Evolutionary conservation across 2,888 invertebrate species (phyloP), one percentile per base, ranked within the genome.

Genomic region (Ormyrus pomaceus): DNA sequence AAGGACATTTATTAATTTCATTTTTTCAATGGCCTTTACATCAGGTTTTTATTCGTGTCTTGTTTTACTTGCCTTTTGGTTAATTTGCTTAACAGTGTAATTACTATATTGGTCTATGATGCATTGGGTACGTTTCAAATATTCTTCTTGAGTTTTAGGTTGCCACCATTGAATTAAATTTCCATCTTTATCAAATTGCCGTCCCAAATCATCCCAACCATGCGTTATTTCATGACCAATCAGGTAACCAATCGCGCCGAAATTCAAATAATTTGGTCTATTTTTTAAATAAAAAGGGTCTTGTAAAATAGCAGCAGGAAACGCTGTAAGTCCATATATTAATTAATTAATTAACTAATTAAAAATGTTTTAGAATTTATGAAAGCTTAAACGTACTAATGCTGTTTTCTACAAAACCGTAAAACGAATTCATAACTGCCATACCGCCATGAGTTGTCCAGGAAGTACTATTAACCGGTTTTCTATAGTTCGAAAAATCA

Each of bases 91-190:
- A 9, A 96, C 95, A 0, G 95, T 95, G 90, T 95, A 98, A 91
- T 97, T 97, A 75, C 96, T 96, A 88, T 98, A 98, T 90, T 98
- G 98, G 84, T 97, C 94, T 84, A 98, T 96, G 86, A 98, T 97
- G 88, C 98, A 98, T 87, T 95, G 94, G 0, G 97, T 95, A 88
- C 95, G 95, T 84, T 95, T 93, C 78, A 96, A 92, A 89, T 97
- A 98, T 48, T 94, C 94, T 83, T 94, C 93, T 86, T 96, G 95
- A 0, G 98, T 98, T 83, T 93, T 92, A 73, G 95, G 93, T 84
- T 95, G 94, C 97, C 98, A 98, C 98, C 98, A 98, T 87, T 97
- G 96, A 0, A 95, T 94, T 83, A 98, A 91, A 91, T 98, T 98
- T 11, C 98, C 98, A 83, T 96, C 93, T 83, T 96, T 95, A 91